phyloP scores from a whole-genome alignment of 1,140 invertebrate species.

The Micrasema minimum region DNA sequence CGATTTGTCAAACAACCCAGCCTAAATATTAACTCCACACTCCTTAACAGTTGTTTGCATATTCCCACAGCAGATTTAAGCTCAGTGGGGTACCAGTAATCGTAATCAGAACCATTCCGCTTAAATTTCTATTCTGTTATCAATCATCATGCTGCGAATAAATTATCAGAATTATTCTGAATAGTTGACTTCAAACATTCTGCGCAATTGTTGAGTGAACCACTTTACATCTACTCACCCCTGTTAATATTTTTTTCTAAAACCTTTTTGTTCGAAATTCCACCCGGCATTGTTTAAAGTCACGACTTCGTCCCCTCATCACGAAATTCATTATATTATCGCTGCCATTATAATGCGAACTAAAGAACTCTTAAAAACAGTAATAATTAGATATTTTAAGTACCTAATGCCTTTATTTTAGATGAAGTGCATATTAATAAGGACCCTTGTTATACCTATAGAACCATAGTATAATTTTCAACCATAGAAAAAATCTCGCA shows the following conservation, averaged over 20 bases:
- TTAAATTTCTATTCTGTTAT: conserved; percentile 6
- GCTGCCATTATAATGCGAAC: conserved; percentile 19
- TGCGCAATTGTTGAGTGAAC: conserved; percentile 39
- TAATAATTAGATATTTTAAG: conserved; percentile 32
- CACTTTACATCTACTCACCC: conserved; percentile 43
- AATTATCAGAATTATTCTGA: conserved; percentile 44
- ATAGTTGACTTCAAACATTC: conserved; percentile 12
- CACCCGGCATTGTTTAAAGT: conserved; percentile 51
- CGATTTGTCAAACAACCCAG: no score
- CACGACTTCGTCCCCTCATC: conserved; percentile 46
- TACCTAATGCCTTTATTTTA: neutral
- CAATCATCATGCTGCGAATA: conserved; percentile 36
- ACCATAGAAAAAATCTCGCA: no score
- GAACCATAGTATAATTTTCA: neutral
- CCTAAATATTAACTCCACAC: no score
- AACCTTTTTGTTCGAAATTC: conserved; percentile 46
- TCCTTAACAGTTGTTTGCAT: no score
- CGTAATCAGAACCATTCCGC: neutral
- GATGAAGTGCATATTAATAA: conserved; percentile 23
- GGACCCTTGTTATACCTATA: conserved; percentile 1
- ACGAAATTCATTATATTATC: conserved; percentile 39
- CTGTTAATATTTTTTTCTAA: conserved; percentile 24
- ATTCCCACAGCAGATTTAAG: conserved; percentile 1
- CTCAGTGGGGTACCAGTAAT: neutral
- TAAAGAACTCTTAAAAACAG: conserved; percentile 27